phyloP scores from a whole-genome alignment of 1,140 invertebrate genomes.

The Solenopsis invicta region DNA sequence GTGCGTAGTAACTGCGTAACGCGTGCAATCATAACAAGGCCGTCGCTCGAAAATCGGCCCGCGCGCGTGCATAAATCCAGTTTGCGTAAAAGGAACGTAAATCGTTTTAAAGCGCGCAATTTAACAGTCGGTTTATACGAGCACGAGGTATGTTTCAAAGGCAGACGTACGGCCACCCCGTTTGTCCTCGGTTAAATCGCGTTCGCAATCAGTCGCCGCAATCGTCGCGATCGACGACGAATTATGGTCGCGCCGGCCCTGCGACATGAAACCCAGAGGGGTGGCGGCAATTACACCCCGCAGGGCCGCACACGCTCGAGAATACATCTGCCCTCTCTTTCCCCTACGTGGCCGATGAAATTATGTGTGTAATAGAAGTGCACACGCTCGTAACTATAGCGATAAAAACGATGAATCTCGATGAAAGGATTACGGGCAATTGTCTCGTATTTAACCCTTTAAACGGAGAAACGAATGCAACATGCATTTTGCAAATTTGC shows the following conservation, averaged over 20 bases:
- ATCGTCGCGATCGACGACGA: conserved; percentile 74
- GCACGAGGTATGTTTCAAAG: conserved; percentile 68
- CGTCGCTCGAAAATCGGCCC: conserved; percentile 13
- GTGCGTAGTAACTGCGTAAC: neutral
- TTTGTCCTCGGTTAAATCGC: conserved; percentile 74
- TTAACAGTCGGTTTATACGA: conserved; percentile 68
- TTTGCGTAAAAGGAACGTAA: conserved; percentile 71
- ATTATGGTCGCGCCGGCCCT: conserved; percentile 75
- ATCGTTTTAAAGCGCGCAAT: conserved; percentile 70
- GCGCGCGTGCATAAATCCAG: conserved; percentile 24
- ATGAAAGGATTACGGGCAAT: conserved; percentile 40
- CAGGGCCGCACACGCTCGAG: conserved; percentile 48
- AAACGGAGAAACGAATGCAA: neutral
- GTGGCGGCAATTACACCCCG: conserved; percentile 56
- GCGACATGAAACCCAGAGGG: conserved; percentile 53
- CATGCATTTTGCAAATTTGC: conserved; percentile 31
- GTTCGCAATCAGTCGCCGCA: conserved; percentile 72
- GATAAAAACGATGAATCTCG: conserved; percentile 45
- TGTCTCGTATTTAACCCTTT: conserved; percentile 49
- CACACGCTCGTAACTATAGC: conserved; percentile 17
- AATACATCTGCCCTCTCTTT: conserved; percentile 47
- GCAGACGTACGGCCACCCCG: conserved; percentile 61
- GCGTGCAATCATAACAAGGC: conserved; percentile 13
- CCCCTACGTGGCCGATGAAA: conserved; percentile 29
- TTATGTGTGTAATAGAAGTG: conserved; percentile 55